Conservation (phyloP, 1,140 invertebrate species). For the Hycleus cichorii region DNA sequence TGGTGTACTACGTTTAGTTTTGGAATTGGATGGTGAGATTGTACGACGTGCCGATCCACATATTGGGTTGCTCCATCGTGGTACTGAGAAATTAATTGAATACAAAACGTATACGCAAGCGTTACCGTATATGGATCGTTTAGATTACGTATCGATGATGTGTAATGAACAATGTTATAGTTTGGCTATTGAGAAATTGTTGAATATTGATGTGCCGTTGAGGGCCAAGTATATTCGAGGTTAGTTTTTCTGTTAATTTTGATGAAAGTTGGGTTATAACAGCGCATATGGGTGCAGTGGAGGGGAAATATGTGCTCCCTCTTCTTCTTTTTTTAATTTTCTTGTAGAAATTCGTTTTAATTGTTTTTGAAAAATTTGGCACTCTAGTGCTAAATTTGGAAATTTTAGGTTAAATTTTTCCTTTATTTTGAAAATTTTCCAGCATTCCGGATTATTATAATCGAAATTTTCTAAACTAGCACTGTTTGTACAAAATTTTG, state of each 20-base stretch:
- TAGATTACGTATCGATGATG: slow-evolving; percentile 99
- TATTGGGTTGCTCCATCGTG: slow-evolving; percentile 92
- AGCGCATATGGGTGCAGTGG: no score
- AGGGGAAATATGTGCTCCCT: neutral
- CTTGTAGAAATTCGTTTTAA: no score
- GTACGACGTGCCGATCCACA: slow-evolving; percentile 90
- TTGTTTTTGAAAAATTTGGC: no score
- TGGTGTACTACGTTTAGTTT: slow-evolving; percentile 87
- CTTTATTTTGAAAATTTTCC: no score
- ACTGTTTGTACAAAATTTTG: no score
- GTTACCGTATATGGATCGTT: slow-evolving; percentile 93
- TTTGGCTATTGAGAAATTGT: slow-evolving; percentile 89
- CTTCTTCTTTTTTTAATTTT: no score
- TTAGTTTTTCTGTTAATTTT: slow-evolving; percentile 44
- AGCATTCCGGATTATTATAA: no score
- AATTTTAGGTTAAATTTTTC: no score
- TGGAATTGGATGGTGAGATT: slow-evolving; percentile 93
- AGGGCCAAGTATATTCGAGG: slow-evolving; percentile 95
- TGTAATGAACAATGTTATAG: slow-evolving; percentile 97
- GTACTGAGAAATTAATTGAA: slow-evolving; percentile 97
- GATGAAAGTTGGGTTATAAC: neutral
- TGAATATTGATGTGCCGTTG: slow-evolving; percentile 90
- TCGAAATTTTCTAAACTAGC: no score
- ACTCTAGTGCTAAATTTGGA: no score
- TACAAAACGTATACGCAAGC: slow-evolving; percentile 98